Evolutionary conservation across 2,888 invertebrate species (phyloP).

Genomic region (Dimorphilus gyrociliatus): DNA sequence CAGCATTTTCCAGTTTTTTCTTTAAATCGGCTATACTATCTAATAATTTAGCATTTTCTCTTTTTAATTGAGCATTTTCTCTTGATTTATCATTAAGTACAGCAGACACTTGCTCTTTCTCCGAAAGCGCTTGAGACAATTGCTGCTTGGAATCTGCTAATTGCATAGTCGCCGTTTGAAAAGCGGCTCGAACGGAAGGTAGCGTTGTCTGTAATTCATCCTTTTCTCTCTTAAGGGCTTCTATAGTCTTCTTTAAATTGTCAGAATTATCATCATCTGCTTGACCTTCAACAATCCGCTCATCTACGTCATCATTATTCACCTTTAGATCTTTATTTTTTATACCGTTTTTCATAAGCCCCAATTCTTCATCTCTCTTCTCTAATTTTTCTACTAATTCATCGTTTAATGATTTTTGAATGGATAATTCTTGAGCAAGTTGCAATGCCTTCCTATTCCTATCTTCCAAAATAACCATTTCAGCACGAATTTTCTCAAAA

Average conservation of each 20-base stretch:
- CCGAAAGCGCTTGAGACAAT: too few relatives aligned
- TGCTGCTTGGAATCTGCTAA: slow-evolving; percentile 2
- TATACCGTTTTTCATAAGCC: background rate
- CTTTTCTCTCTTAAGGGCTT: slow-evolving; percentile 5
- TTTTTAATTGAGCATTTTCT: slow-evolving; percentile 31
- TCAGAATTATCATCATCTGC: background rate
- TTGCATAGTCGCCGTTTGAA: background rate
- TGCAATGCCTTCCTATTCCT: too few relatives aligned
- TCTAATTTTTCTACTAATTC: background rate
- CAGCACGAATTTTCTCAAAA: too few relatives aligned
- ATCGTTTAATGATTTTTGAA: too few relatives aligned
- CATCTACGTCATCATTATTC: background rate
- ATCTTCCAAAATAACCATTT: too few relatives aligned
- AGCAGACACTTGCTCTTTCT: slow-evolving; percentile 35
- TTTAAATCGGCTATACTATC: slow-evolving; percentile 32
- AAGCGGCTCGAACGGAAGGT: too few relatives aligned
- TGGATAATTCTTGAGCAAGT: too few relatives aligned
- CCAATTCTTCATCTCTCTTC: slow-evolving; percentile 1
- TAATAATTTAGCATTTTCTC: slow-evolving; percentile 31
- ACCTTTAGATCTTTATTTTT: background rate
- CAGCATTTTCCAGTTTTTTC: slow-evolving; percentile 31
- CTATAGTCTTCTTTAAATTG: slow-evolving; percentile 3
- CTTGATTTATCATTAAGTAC: slow-evolving; percentile 37
- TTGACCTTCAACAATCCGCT: too few relatives aligned
- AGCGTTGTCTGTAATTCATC: slow-evolving; percentile 7